Base-by-base conservation (phyloP, 2,888 invertebrate species). In the Electrophaes corylata region DNA sequence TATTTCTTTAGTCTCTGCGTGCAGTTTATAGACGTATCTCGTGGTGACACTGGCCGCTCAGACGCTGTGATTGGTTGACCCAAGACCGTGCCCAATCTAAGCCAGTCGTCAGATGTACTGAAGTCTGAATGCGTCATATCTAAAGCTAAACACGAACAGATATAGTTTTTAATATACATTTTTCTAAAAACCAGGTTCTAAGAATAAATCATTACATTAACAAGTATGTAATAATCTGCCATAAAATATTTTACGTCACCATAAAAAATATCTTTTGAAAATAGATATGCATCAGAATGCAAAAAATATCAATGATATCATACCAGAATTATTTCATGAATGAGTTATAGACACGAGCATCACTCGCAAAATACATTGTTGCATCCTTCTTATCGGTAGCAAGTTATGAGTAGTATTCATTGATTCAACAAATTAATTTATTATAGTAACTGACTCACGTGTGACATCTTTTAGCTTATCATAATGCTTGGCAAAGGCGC, bases 391-490 rank as follows among this genome's bases (percentile, higher is more conserved):
- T 44, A 49, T 23, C 3, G 14, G 10, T 29, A 46, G 53, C 33
- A 52, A n/a, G n/a, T 43, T 44, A 49, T 23, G 1, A 18, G 10
- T 29, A 46, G 53, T 23, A 52, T 40, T 18, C 18, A 57, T 23
- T 40, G 18, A 47, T 26, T 19, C n/a, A 39, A 45, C 14, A 19
- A 44, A 10, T 35, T 37, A 26, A 4, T 16, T 19, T 40, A n/a
- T n/a, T n/a, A n/a, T 11, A n/a, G 4, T 19, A 39, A 39, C 18
- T 26, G 20, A 84, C 90, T 91, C 71, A 91, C 91, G 88, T 48
- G 88, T 84, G 50, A 88, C 72, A 69, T 88, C 90, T 66, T 93
- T 91, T 39, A 93, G 78, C 62, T 93, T 93, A 57, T 93, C 85
- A 45, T 92, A 90, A 61, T 92, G 91, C 64, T 86, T 84, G 14